These are phyloP conservation scores for Anoplophora glabripennis DNA, from an alignment of 1,140 invertebrate genomes.

Conservation along the genomic window DNA sequence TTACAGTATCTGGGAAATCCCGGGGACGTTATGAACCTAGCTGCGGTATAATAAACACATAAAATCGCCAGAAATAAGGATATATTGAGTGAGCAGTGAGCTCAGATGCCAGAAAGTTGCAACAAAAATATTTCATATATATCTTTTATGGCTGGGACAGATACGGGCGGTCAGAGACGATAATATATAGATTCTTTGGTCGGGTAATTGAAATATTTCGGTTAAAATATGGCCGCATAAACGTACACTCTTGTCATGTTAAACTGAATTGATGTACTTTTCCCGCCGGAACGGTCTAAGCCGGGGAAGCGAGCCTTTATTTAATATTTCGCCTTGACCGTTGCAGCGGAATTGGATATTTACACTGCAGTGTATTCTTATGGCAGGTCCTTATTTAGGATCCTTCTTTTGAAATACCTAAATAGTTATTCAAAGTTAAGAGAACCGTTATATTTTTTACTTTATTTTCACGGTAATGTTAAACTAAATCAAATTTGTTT, in stretches of 20 bases:
- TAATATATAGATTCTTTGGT: slow-evolving; percentile 40
- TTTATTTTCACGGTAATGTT: too few relatives aligned
- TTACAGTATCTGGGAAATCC: too few relatives aligned
- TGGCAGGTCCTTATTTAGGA: too few relatives aligned
- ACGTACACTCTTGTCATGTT: slow-evolving; percentile 43
- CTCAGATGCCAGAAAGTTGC: slow-evolving; percentile 36
- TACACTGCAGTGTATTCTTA: too few relatives aligned
- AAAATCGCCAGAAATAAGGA: slow-evolving; percentile 48
- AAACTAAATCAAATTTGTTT: too few relatives aligned
- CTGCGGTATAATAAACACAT: slow-evolving; percentile 48
- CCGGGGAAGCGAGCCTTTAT: slow-evolving; percentile 3
- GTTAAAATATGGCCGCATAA: slow-evolving; percentile 37
- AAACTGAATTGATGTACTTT: slow-evolving; percentile 43
- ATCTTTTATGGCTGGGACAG: slow-evolving; percentile 41
- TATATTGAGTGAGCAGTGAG: slow-evolving; percentile 47
- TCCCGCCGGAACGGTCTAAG: slow-evolving; percentile 10
- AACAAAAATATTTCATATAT: slow-evolving; percentile 47
- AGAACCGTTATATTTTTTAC: too few relatives aligned
- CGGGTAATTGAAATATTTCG: slow-evolving; percentile 47
- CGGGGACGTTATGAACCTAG: slow-evolving; percentile 46
- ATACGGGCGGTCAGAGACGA: slow-evolving; percentile 42
- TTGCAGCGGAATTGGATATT: not conserved
- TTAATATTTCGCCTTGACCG: slow-evolving; percentile 5
- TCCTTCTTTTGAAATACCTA: too few relatives aligned
- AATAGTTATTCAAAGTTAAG: too few relatives aligned